A percentile compares a stretch with the other conserved stretches of the same genome.
phyloP scores from a whole-genome alignment of 2,113 vertebrate genomes.

The Tympanuchus pallidicinctus region DNA sequence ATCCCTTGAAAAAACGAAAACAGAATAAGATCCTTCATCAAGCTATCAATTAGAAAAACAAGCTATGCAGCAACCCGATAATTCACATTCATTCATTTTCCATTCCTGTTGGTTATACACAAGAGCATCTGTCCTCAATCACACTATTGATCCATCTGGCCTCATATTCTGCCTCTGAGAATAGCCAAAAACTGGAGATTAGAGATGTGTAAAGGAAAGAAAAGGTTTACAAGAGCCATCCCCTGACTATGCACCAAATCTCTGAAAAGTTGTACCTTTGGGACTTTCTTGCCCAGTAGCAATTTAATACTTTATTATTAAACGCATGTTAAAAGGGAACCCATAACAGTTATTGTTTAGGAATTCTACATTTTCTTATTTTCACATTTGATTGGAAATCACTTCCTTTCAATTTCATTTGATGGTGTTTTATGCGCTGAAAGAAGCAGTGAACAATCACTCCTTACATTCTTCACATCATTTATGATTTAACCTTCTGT shows the following conservation, averaged over 20 bases:
- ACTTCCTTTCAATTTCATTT: neutral
- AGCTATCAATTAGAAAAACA: neutral
- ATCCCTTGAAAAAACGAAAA: neutral
- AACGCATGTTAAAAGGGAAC: neutral
- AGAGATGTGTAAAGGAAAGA: neutral
- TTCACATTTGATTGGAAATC: neutral
- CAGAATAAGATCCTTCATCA: neutral
- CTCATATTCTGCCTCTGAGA: neutral
- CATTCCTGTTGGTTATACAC: neutral
- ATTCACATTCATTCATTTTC: neutral
- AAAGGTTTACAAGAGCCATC: neutral
- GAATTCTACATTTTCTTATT: neutral
- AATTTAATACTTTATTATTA: neutral
- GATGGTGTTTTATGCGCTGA: neutral
- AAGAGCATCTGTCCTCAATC: neutral
- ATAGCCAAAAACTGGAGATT: neutral
- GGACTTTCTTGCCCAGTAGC: neutral
- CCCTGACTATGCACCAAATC: neutral
- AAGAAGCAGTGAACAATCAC: neutral
- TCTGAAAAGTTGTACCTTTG: neutral
- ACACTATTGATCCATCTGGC: neutral
- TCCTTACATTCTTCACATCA: rapidly evolving
- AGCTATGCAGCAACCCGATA: neutral
- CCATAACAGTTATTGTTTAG: neutral
- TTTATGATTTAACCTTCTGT: neutral